Evolutionary conservation across 2,888 invertebrate genomes (phyloP).

Genomic region (Cheilosia pagana): DNA sequence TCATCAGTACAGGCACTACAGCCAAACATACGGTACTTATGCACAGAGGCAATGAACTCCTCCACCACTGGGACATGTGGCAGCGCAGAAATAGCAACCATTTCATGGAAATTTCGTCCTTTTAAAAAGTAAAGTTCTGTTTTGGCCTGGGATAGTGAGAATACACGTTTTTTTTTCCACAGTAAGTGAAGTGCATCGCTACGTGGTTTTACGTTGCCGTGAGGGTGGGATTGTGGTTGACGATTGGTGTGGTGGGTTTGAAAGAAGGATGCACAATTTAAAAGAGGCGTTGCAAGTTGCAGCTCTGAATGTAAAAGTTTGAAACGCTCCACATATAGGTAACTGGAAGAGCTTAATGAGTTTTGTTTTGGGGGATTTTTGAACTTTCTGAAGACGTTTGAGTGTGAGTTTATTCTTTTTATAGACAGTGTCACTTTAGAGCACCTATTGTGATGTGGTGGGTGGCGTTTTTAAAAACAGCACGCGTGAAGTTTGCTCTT

Average conservation of each 20-base stretch:
- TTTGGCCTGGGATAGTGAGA: slow-evolving; percentile 44
- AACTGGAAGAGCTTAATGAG: slow-evolving; percentile 66
- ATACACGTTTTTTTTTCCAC: slow-evolving; percentile 42
- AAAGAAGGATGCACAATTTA: slow-evolving; percentile 34
- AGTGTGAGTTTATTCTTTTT: slow-evolving; percentile 2
- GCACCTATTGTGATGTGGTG: slow-evolving; percentile 7
- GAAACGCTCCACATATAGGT: slow-evolving; percentile 32
- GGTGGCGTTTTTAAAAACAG: slow-evolving; percentile 23
- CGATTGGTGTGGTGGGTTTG: slow-evolving; percentile 3
- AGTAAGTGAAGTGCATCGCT: slow-evolving; percentile 53
- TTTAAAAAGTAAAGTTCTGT: slow-evolving; percentile 58
- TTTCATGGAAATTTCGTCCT: slow-evolving; percentile 56
- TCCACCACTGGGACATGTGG: slow-evolving; percentile 52
- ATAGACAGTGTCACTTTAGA: slow-evolving; percentile 7
- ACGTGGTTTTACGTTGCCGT: slow-evolving; percentile 50
- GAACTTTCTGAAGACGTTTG: slow-evolving; percentile 45
- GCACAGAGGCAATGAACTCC: slow-evolving; percentile 52
- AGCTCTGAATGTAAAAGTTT: slow-evolving; percentile 59
- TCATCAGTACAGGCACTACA: no score
- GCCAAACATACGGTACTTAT: background rate
- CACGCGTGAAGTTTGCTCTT: slow-evolving; percentile 26
- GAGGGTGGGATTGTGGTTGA: slow-evolving; percentile 1
- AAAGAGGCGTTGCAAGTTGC: slow-evolving; percentile 39
- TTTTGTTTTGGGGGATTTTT: slow-evolving; percentile 62
- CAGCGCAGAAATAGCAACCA: slow-evolving; percentile 47